Evolutionary conservation across 37 sponge, comb jelly and placozoan species (phyloP).

Genomic region (Spongilla lacustris): DNA sequence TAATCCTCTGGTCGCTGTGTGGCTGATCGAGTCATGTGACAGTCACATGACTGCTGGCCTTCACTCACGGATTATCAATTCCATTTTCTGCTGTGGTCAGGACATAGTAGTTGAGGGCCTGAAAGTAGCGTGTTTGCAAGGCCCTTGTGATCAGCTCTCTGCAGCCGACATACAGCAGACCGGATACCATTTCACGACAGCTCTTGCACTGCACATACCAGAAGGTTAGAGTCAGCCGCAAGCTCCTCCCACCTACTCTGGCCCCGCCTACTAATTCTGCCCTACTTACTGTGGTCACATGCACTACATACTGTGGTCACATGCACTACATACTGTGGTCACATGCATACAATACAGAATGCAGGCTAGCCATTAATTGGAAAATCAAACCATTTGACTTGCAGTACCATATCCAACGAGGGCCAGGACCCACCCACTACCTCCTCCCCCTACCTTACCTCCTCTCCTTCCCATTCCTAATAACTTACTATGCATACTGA

Average conservation of each 20-base stretch:
- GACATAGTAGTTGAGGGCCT: slow-evolving; percentile 55
- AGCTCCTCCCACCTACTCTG: too few species aligned
- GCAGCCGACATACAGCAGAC: slow-evolving; percentile 75
- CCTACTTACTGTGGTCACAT: too few species aligned
- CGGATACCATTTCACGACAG: slow-evolving; percentile 48
- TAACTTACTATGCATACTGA: slow-evolving; percentile 76
- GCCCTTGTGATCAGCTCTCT: slow-evolving; percentile 49
- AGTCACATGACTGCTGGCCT: neutral
- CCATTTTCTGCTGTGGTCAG: slow-evolving; percentile 50
- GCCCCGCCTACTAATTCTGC: too few species aligned
- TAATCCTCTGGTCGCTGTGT: slow-evolving; percentile 89
- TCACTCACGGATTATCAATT: slow-evolving; percentile 84
- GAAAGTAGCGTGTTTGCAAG: slow-evolving; percentile 70
- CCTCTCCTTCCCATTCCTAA: neutral
- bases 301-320: too few species aligned
- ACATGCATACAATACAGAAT: too few species aligned
- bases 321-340: too few species aligned
- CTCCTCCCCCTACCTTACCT: neutral
- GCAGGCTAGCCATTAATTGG: too few species aligned
- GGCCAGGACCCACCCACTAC: neutral
- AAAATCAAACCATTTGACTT: too few species aligned
- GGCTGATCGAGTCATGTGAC: neutral
- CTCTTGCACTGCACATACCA: slow-evolving; percentile 67
- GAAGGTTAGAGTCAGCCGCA: neutral
- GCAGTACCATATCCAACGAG: too few species aligned